Percentiles rank a stretch among this genome's conserved stretches.
phyloP scores from a whole-genome alignment of 2,888 invertebrate genomes.

The Crioceris asparagi region DNA sequence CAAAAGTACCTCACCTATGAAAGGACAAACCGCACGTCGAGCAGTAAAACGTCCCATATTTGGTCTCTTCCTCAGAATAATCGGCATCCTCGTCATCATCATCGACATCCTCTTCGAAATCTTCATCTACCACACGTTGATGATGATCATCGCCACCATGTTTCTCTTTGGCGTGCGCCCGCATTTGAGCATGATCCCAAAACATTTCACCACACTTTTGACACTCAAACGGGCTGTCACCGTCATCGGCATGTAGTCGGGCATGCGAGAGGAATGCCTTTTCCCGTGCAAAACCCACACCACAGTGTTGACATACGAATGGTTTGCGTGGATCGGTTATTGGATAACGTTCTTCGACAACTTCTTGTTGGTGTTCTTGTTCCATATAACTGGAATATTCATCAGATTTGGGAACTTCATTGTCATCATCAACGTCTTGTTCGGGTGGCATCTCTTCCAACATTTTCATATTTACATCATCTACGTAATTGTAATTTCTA shows the following conservation, averaged over 20 bases:
- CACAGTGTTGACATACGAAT: slow-evolving; percentile 70
- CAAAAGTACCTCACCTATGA: slow-evolving; percentile 47
- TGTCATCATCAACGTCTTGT: no score
- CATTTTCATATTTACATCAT: slow-evolving; percentile 40
- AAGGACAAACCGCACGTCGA: slow-evolving; percentile 70
- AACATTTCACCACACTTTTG: slow-evolving; percentile 68
- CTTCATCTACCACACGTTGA: no score
- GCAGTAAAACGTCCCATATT: slow-evolving; percentile 51
- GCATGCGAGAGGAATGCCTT: slow-evolving; percentile 72
- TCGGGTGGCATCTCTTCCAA: no score
- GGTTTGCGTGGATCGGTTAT: slow-evolving; percentile 62
- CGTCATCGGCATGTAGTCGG: slow-evolving; percentile 16
- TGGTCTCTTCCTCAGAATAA: slow-evolving; percentile 47
- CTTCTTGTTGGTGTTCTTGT: slow-evolving; percentile 26
- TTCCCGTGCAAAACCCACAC: slow-evolving; percentile 64
- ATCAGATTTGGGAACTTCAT: no score
- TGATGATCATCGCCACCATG: slow-evolving; percentile 41
- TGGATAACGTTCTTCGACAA: slow-evolving; percentile 39
- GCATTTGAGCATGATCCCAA: slow-evolving; percentile 52
- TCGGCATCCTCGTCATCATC: slow-evolving; percentile 44
- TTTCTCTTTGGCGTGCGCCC: slow-evolving; percentile 50
- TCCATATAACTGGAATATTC: no score
- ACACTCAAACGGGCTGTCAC: slow-evolving; percentile 69
- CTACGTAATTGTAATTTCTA: slow-evolving; percentile 39
- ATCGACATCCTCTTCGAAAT: slow-evolving; percentile 42